Evolutionary conservation across 2,888 invertebrate species (phyloP).

Genomic region (Synergus itoensis): DNA sequence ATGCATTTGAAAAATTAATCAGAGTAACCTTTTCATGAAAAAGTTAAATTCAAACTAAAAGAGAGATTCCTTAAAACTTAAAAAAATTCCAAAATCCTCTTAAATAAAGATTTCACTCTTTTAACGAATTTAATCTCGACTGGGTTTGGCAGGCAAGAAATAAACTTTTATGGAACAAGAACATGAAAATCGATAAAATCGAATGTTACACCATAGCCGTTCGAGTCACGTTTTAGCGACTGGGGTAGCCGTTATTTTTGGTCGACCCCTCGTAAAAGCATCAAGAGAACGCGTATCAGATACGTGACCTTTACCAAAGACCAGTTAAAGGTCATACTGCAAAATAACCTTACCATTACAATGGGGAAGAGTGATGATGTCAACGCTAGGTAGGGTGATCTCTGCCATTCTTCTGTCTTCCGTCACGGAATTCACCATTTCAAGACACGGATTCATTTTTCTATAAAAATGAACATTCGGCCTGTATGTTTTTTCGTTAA

Average conservation of each 20-base stretch:
- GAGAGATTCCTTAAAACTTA: background rate
- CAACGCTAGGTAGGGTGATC: constrained; percentile 12
- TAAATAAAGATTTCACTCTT: constrained; percentile 41
- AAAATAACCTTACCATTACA: constrained; percentile 55
- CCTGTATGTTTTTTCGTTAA: background rate
- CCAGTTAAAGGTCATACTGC: constrained; percentile 56
- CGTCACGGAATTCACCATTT: background rate
- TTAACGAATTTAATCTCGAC: background rate
- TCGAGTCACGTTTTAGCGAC: constrained; percentile 28
- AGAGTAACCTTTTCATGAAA: background rate
- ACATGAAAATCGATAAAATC: constrained; percentile 32
- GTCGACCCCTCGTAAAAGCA: constrained; percentile 28
- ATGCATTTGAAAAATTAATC: constrained; percentile 15
- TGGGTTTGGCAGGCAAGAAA: background rate
- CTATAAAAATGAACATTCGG: background rate
- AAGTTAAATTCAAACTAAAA: background rate
- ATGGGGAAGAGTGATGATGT: constrained; percentile 42
- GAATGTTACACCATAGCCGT: background rate
- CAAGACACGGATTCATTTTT: background rate
- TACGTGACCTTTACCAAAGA: constrained; percentile 63
- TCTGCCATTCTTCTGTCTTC: background rate
- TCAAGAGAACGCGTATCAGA: constrained; percentile 59
- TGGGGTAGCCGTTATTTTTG: constrained; percentile 34
- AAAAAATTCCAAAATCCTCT: no score
- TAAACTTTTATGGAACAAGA: constrained; percentile 8